Conservation (phyloP, 2,797 vertebrate genomes). For the Etheostoma nigrum region DNA sequence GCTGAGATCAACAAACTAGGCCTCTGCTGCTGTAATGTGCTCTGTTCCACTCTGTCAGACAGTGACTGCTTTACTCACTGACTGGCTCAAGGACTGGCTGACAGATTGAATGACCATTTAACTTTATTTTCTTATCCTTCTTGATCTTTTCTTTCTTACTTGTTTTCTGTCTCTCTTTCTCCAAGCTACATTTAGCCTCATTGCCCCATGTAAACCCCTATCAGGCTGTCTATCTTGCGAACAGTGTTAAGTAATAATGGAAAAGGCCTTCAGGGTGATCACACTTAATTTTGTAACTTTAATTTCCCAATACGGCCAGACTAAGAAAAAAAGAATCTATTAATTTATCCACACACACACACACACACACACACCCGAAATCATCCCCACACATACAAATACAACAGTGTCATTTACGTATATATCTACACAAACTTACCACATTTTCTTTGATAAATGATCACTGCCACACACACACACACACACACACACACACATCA, state of each 20-base stretch:
- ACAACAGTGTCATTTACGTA: not conserved
- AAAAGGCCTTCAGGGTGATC: slow-evolving; percentile 66
- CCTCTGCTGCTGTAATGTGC: slow-evolving; percentile 54
- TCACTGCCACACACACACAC: slow-evolving; percentile 10
- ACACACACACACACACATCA: slow-evolving; percentile 34
- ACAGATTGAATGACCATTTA: slow-evolving; percentile 40
- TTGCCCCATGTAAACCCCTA: slow-evolving; percentile 7
- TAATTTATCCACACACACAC: slow-evolving; percentile 43
- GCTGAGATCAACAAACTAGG: slow-evolving; percentile 62
- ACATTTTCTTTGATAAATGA: slow-evolving; percentile 30
- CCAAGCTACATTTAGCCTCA: slow-evolving; percentile 40
- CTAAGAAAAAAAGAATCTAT: slow-evolving; percentile 48
- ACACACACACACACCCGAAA: slow-evolving; percentile 10
- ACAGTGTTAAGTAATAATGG: slow-evolving; percentile 70
- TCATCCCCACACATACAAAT: not conserved
- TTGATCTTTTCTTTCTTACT: slow-evolving; percentile 4
- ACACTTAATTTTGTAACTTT: slow-evolving; percentile 64
- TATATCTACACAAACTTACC: slow-evolving; percentile 16
- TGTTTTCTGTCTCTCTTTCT: slow-evolving; percentile 12
- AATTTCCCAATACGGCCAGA: slow-evolving; percentile 64
- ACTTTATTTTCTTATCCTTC: slow-evolving; percentile 31
- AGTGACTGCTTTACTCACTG: slow-evolving; percentile 51
- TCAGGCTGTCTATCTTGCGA: slow-evolving; percentile 24
- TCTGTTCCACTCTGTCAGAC: slow-evolving; percentile 52
- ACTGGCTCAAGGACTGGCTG: slow-evolving; percentile 46